Evolutionary conservation across 2,113 vertebrate species (phyloP), one percentile per base, ranked within the genome.

Genomic region (Macroglossus sobrinus): DNA sequence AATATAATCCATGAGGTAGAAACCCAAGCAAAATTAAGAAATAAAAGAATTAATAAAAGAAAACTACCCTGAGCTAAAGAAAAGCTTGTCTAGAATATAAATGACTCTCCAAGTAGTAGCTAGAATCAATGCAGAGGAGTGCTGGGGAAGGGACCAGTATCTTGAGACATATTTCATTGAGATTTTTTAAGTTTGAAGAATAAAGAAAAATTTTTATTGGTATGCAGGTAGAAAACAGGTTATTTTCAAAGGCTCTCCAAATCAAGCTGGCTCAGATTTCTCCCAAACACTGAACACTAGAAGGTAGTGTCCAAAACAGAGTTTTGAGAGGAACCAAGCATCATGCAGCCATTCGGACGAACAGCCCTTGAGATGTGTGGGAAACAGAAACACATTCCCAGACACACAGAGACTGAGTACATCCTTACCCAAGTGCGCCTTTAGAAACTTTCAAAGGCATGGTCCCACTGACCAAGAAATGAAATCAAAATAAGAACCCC

Each of bases 21-120:
- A 55, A 95, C 82, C 2, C 30, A 33, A 96, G 47, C 16, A 89
- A 94, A 92, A 50, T 61, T 57, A 72, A 85, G 38, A 94, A 45
- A 50, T 50, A 28, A 64, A 75, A 69, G 19, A 71, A 4, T 64
- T 2, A 78, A 74, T 10, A 78, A 53, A 79, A 74, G 19, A 55
- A 96, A 80, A 94, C 9, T 47, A 89, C 11, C 3, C 30, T 63
- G 55, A 92, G 15, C 28, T 93, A 63, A 59, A 89, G n/a, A 81
- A 93, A 93, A 43, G 11, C 1, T 38, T 66, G 10, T 15, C 55
- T 61, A 59, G 15, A 71, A 66, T 90, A 57, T n/a, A 84, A 69
- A 79, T 74, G 26, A 50, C 19, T 91, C 35, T 86, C 19, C 16
- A 78, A 59, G 18, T 30, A 72, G 33, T 10, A 76, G 43, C 16